These are phyloP conservation scores for Lepidotrigona ventralis DNA, from an alignment of 1,140 invertebrate genomes.

Conservation along the genomic window DNA sequence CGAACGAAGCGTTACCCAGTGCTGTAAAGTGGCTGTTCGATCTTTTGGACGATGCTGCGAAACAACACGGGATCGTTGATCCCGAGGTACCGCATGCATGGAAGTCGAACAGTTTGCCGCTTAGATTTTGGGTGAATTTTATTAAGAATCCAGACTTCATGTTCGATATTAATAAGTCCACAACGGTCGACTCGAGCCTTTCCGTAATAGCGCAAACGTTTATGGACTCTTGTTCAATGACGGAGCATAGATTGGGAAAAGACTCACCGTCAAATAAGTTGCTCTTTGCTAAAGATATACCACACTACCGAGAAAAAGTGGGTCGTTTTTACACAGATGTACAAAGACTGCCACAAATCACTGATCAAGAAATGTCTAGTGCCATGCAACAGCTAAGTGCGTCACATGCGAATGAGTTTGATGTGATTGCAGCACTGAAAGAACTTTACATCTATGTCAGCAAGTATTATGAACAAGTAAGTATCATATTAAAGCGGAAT, in stretches of 20 bases:
- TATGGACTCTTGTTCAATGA: constrained; percentile 96
- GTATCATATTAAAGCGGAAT: constrained; percentile 59
- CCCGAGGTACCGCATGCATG: constrained; percentile 96
- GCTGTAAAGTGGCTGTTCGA: constrained; percentile 98
- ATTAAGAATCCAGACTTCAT: constrained; percentile 98
- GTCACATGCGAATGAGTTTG: constrained; percentile 93
- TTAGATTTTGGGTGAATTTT: constrained; percentile 98
- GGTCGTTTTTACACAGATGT: constrained; percentile 93
- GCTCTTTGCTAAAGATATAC: constrained; percentile 96
- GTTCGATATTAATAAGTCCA: constrained; percentile 97
- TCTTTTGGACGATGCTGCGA: constrained; percentile 94
- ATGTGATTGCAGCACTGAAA: constrained; percentile 93
- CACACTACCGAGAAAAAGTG: constrained; percentile 93
- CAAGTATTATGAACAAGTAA: constrained; percentile 95
- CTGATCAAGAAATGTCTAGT: constrained; percentile 94
- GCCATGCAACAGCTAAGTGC: constrained; percentile 95
- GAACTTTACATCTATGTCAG: constrained; percentile 96
- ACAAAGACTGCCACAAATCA: constrained; percentile 90
- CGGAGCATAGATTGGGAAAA: constrained; percentile 93
- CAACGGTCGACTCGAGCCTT: constrained; percentile 94
- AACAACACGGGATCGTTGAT: constrained; percentile 90
- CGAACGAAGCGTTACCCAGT: constrained; percentile 93
- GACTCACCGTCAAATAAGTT: constrained; percentile 97
- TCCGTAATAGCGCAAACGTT: constrained; percentile 98
- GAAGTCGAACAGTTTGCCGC: constrained; percentile 97